phyloP scores from a whole-genome alignment of 2,797 vertebrate genomes.

The Coranthus polyacanthus region DNA sequence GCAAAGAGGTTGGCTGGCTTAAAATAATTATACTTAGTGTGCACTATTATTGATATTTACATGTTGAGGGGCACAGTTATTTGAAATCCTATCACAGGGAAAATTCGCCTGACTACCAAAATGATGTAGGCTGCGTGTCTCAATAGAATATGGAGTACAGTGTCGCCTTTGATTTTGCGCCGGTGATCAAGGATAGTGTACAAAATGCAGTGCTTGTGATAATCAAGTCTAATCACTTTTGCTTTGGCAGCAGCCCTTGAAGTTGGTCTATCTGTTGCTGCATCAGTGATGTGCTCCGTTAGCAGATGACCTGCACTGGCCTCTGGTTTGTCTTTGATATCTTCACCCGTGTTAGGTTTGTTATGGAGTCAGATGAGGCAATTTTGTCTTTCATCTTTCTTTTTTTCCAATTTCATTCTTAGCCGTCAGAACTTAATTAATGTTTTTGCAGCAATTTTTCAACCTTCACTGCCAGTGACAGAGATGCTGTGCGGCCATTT shows the following conservation, averaged over 20 bases:
- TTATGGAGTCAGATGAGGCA: constrained; percentile 70
- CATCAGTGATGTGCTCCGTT: constrained; percentile 64
- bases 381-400: constrained; percentile 73
- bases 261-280: constrained; percentile 68
- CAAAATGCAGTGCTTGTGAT: constrained; percentile 61
- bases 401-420: constrained; percentile 66
- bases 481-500: constrained; percentile 62
- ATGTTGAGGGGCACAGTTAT: constrained; percentile 26
- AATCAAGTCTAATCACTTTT: constrained; percentile 72
- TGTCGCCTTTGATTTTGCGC: constrained; percentile 55
- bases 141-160: constrained; percentile 51
- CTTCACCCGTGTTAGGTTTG: constrained; percentile 59
- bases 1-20: constrained; percentile 31
- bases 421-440: constrained; percentile 77
- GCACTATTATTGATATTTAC: constrained; percentile 43
- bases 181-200: constrained; percentile 54
- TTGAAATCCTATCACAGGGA: constrained; percentile 37
- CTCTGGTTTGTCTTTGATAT: constrained; percentile 72
- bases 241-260: constrained; percentile 62
- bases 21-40: constrained; percentile 40
- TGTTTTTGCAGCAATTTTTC: constrained; percentile 76
- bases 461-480: constrained; percentile 66
- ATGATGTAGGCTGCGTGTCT: constrained; percentile 29
- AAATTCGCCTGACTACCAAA: constrained; percentile 15
- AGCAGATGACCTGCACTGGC: constrained; percentile 59